These are phyloP conservation scores for Aethes cnicana DNA, from an alignment of 2,888 invertebrate species.

Conservation along the genomic window DNA sequence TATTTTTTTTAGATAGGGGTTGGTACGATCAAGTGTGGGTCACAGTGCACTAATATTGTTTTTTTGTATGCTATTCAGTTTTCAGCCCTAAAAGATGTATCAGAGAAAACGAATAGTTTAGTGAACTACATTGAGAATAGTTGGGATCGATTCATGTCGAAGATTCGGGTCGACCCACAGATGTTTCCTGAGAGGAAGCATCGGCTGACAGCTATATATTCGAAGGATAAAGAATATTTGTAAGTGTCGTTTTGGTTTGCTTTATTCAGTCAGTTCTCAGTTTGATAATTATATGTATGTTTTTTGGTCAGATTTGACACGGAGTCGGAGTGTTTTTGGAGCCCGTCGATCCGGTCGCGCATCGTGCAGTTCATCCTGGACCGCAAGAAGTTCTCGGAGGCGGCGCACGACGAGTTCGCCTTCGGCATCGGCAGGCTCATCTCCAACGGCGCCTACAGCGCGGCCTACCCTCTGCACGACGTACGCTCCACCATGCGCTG, in stretches of 20 bases:
- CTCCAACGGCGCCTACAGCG: conserved; percentile 87
- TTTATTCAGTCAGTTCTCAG: neutral
- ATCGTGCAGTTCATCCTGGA: conserved; percentile 96
- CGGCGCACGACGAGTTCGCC: conserved; percentile 86
- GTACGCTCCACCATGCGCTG: conserved; percentile 82
- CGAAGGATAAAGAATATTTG: conserved; percentile 95
- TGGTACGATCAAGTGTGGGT: no score
- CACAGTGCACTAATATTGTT: neutral
- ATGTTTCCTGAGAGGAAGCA: conserved; percentile 90
- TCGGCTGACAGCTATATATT: conserved; percentile 93
- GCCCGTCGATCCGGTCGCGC: conserved; percentile 91
- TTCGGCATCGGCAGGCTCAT: conserved; percentile 91
- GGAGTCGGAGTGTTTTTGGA: conserved; percentile 91
- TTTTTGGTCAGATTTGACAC: conserved; percentile 88
- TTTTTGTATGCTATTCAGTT: conserved; percentile 66
- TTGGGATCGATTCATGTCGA: conserved; percentile 81
- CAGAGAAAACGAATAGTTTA: conserved; percentile 83
- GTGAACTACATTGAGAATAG: conserved; percentile 80
- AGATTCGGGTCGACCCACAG: conserved; percentile 85
- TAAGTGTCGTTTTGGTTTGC: conserved; percentile 72
- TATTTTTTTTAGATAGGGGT: no score
- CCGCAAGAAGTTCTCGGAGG: conserved; percentile 89
- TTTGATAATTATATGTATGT: neutral
- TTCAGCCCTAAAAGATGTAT: conserved; percentile 84
- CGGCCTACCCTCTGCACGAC: conserved; percentile 94